A percentile compares a stretch with the other conserved stretches of the same genome.
These are phyloP conservation scores for Cydia splendana DNA, from an alignment of 1,140 invertebrate genomes.

Conservation along the genomic window DNA sequence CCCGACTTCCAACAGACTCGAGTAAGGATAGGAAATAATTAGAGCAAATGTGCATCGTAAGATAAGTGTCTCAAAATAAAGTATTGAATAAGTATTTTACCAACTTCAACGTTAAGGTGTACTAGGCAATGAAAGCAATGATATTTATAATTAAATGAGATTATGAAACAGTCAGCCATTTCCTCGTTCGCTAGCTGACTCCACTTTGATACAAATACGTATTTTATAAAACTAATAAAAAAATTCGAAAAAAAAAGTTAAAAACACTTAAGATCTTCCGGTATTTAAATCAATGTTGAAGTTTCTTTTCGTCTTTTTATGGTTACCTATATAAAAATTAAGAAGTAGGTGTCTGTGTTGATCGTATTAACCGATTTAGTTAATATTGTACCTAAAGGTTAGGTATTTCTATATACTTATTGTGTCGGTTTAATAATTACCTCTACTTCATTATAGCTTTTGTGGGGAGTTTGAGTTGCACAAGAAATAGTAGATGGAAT, in stretches of 20 bases:
- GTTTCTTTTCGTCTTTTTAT: slow-evolving; percentile 76
- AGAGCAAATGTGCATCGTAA: slow-evolving; percentile 72
- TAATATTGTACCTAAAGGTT: slow-evolving; percentile 71
- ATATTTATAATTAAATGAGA: slow-evolving; percentile 73
- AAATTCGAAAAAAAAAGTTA: slow-evolving; percentile 52
- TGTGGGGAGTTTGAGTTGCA: slow-evolving; percentile 76
- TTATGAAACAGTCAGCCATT: slow-evolving; percentile 68
- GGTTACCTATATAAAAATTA: slow-evolving; percentile 68
- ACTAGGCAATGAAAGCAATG: slow-evolving; percentile 74
- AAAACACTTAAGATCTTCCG: slow-evolving; percentile 74
- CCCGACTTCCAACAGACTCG: slow-evolving; percentile 65
- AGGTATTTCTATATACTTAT: slow-evolving; percentile 77
- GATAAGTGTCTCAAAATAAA: slow-evolving; percentile 72
- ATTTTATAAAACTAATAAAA: slow-evolving; percentile 73
- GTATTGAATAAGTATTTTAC: slow-evolving; percentile 79
- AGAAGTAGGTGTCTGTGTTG: slow-evolving; percentile 76
- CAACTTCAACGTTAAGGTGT: slow-evolving; percentile 67
- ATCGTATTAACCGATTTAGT: slow-evolving; percentile 75
- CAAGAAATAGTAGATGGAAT: slow-evolving; percentile 71
- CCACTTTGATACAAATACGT: slow-evolving; percentile 77
- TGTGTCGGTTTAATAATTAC: slow-evolving; percentile 77
- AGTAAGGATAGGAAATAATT: slow-evolving; percentile 70
- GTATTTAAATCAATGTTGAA: slow-evolving; percentile 67
- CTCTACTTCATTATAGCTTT: slow-evolving; percentile 77
- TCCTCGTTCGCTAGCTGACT: slow-evolving; percentile 72